Conservation (phyloP, 2,113 vertebrate genomes). For the Pteruthius melanotis region DNA sequence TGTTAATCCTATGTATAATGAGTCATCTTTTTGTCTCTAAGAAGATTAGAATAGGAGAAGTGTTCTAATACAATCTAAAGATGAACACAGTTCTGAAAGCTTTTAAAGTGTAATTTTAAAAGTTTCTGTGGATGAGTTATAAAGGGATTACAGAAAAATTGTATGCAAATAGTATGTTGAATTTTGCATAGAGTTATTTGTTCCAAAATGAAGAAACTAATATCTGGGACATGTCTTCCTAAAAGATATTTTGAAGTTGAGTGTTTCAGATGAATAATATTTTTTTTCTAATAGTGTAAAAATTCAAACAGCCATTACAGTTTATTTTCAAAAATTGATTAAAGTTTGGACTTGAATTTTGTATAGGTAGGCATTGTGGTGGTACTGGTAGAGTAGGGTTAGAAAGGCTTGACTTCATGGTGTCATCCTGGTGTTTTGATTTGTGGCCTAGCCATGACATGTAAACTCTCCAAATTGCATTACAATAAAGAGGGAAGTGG, state of each 20-base stretch:
- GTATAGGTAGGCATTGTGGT: background rate
- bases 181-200: background rate
- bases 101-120: background rate
- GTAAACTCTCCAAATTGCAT: background rate
- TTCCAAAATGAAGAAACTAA: background rate
- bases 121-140: background rate
- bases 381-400: background rate
- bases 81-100: background rate
- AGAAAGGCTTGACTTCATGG: background rate
- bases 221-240: background rate
- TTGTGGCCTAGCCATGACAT: background rate
- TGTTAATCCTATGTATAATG: background rate
- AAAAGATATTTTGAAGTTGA: background rate
- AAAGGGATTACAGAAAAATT: background rate
- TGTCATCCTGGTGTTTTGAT: background rate
- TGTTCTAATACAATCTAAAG: background rate
- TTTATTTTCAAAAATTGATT: background rate
- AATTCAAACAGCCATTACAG: background rate
- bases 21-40: background rate
- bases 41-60: background rate
- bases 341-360: background rate
- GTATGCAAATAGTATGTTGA: background rate
- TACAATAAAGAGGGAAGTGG: background rate
- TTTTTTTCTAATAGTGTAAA: background rate
- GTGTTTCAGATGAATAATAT: background rate